These are phyloP conservation scores for Paraplagusia blochii DNA, from an alignment of 2,113 vertebrate genomes.

Conservation along the genomic window DNA sequence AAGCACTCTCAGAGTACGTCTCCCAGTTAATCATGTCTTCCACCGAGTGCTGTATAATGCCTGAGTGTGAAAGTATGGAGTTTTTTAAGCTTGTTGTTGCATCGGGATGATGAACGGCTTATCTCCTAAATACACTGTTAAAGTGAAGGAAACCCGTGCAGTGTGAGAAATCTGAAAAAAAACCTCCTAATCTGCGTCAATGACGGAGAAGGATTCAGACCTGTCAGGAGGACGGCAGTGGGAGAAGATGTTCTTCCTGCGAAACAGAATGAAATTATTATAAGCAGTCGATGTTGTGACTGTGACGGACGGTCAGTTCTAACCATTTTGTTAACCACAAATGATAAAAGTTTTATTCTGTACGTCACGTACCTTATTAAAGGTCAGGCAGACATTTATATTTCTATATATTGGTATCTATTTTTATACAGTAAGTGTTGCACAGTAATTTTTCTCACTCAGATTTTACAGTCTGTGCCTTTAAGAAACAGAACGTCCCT, in stretches of 20 bases:
- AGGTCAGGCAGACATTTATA: constrained; percentile 31
- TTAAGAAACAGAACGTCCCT: too few species aligned
- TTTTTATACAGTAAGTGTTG: too few species aligned
- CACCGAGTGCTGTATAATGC: not conserved
- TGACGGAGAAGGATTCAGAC: constrained; percentile 62
- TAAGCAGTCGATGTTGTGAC: constrained; percentile 23
- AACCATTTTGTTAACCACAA: constrained; percentile 51
- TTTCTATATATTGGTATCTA: too few species aligned
- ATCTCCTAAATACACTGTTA: constrained; percentile 55
- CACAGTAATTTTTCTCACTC: too few species aligned
- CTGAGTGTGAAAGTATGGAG: constrained; percentile 1
- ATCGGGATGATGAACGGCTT: constrained; percentile 49
- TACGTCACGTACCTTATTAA: constrained; percentile 26
- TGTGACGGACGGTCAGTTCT: constrained; percentile 25
- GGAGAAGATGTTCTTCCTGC: constrained; percentile 31
- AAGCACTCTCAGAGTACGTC: constrained; percentile 12
- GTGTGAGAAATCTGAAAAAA: constrained; percentile 53
- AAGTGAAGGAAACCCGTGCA: constrained; percentile 46
- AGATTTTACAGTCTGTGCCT: too few species aligned
- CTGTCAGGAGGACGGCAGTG: constrained; percentile 43
- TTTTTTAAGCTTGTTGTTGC: constrained; percentile 33
- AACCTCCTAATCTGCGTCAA: constrained; percentile 67
- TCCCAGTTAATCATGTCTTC: constrained; percentile 19
- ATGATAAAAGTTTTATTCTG: constrained; percentile 35
- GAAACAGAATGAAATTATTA: constrained; percentile 32